Evolutionary conservation across 2,888 invertebrate species (phyloP).

Genomic region (Aromia moschata): DNA sequence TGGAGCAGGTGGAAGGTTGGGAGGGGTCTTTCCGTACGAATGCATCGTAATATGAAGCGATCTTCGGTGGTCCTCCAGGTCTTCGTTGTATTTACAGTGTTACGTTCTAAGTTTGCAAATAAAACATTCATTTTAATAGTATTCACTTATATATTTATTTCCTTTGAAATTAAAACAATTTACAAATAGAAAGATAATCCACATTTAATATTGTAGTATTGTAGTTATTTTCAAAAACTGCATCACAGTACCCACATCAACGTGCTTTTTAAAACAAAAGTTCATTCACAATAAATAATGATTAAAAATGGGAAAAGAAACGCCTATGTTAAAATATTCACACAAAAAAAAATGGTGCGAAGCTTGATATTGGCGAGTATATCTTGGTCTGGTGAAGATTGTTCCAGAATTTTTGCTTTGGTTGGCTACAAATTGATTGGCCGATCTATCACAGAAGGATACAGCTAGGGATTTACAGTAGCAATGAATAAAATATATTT

Average conservation of each 20-base stretch:
- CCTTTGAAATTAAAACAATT: slow-evolving; percentile 62
- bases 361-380: too few species aligned
- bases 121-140: slow-evolving; percentile 47
- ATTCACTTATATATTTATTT: slow-evolving; percentile 58
- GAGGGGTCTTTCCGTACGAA: slow-evolving; percentile 70
- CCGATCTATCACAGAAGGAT: slow-evolving; percentile 48
- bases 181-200: slow-evolving; percentile 63
- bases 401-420: too few species aligned
- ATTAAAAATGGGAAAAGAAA: slow-evolving; percentile 25
- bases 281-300: slow-evolving; percentile 22
- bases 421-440: slow-evolving; percentile 44
- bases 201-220: slow-evolving; percentile 56
- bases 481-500: background rate
- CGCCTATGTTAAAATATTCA: too few species aligned
- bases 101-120: slow-evolving; percentile 25
- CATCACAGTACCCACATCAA: slow-evolving; percentile 63
- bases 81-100: background rate
- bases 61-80: background rate
- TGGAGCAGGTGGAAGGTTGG: slow-evolving; percentile 60
- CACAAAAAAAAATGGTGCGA: too few species aligned
- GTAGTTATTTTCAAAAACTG: slow-evolving; percentile 58
- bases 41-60: slow-evolving; percentile 72
- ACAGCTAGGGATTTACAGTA: slow-evolving; percentile 32
- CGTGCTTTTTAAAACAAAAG: slow-evolving; percentile 41
- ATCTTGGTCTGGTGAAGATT: too few species aligned